Evolutionary conservation across 1,140 invertebrate species (phyloP).

Genomic region (Antheraea mylitta): DNA sequence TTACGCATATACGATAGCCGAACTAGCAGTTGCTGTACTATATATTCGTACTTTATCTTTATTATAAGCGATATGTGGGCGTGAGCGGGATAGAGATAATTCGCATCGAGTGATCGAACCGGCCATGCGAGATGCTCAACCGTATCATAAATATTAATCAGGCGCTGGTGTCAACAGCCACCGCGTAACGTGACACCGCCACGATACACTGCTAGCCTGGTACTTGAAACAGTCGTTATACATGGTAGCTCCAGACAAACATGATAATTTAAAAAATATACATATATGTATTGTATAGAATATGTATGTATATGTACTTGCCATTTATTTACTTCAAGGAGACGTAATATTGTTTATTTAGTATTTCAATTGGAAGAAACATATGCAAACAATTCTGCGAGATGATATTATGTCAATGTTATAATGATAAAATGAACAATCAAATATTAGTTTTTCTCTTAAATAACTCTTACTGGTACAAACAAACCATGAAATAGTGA

Average conservation of each 20-base stretch:
- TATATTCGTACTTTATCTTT: conserved; percentile 45
- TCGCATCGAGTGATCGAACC: conserved; percentile 70
- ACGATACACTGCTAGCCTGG: conserved; percentile 70
- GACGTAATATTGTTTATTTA: background rate
- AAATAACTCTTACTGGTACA: conserved; percentile 24
- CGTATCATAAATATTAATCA: conserved; percentile 79
- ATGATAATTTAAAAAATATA: conserved; percentile 9
- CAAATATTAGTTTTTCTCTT: conserved; percentile 24
- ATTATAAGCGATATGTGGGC: conserved; percentile 32
- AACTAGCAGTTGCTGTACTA: conserved; percentile 54
- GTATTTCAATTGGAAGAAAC: background rate
- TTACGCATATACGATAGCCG: conserved; percentile 61
- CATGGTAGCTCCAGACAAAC: conserved; percentile 22
- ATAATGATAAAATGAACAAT: conserved; percentile 8
- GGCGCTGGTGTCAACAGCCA: conserved; percentile 78
- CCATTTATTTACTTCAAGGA: background rate
- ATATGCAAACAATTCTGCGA: background rate
- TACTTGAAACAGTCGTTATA: conserved; percentile 57
- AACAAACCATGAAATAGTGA: conserved; percentile 48
- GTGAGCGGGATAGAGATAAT: conserved; percentile 59
- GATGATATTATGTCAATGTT: conserved; percentile 5
- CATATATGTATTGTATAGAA: too few species aligned
- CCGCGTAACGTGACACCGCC: conserved; percentile 75
- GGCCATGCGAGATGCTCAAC: conserved; percentile 76
- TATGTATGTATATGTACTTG: background rate